Percentiles rank a stretch among this genome's conserved stretches.
Conservation (phyloP, 1,140 invertebrate genomes). For the Trichogramma pretiosum region DNA sequence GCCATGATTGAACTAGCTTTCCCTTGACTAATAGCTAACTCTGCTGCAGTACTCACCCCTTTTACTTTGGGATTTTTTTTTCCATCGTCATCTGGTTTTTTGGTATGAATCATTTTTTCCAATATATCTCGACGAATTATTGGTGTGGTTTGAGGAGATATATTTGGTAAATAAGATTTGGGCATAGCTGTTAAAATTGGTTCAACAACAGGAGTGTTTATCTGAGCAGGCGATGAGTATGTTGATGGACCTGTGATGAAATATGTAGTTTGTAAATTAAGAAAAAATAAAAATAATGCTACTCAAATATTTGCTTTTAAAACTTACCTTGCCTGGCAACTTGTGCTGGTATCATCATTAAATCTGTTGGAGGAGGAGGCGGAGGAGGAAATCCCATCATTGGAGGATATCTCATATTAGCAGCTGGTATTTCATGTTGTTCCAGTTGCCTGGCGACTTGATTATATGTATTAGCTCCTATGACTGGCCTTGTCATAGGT, state of each 20-base stretch:
- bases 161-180: constrained; percentile 36
- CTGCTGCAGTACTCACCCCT: constrained; percentile 46
- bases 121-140: constrained; percentile 42
- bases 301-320: neutral
- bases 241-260: constrained; percentile 37
- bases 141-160: constrained; percentile 23
- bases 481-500: constrained; percentile 51
- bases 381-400: constrained; percentile 41
- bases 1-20: constrained; percentile 46
- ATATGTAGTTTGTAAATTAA: constrained; percentile 35
- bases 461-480: constrained; percentile 58
- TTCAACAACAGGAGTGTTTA: constrained; percentile 37
- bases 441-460: constrained; percentile 58
- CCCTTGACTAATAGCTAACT: constrained; percentile 43
- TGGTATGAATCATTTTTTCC: constrained; percentile 51
- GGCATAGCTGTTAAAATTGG: constrained; percentile 35
- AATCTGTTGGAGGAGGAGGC: constrained; percentile 47
- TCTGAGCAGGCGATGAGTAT: constrained; percentile 40
- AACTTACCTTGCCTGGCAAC: constrained; percentile 41
- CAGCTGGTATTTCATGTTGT: constrained; percentile 44
- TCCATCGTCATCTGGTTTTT: constrained; percentile 55
- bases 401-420: constrained; percentile 31
- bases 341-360: constrained; percentile 52
- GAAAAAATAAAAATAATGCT: constrained; percentile 16
- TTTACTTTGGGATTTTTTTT: constrained; percentile 60